These are phyloP conservation scores for Neosilurus hyrtlii DNA, from an alignment of 2,797 vertebrate genomes.

Conservation along the genomic window DNA sequence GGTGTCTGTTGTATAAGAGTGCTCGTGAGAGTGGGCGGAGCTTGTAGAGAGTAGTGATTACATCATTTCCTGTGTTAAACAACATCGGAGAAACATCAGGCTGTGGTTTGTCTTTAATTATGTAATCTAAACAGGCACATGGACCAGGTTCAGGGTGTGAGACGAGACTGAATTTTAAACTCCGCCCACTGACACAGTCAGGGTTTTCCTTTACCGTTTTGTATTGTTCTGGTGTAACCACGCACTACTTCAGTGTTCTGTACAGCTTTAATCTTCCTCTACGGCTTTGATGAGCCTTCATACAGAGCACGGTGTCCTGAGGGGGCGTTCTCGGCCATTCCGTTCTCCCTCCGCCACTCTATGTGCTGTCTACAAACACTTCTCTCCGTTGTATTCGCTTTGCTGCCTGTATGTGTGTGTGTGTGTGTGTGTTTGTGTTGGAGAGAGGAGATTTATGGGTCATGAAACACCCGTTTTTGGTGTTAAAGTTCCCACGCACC, in stretches of 20 bases:
- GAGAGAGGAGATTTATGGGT: not conserved
- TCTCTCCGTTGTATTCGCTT: conserved; percentile 4
- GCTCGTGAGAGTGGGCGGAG: not conserved
- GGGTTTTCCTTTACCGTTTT: too few species aligned
- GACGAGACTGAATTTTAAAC: not conserved
- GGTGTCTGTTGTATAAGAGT: not conserved
- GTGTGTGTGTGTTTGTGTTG: not conserved
- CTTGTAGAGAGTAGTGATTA: not conserved
- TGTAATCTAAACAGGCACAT: not conserved
- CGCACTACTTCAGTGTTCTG: not conserved
- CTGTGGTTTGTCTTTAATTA: not conserved
- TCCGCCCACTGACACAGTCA: too few species aligned
- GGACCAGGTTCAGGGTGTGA: not conserved
- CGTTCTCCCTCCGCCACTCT: too few species aligned
- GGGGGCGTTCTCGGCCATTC: not conserved
- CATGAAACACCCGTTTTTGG: not conserved
- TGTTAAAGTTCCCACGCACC: not conserved
- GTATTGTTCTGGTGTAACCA: not conserved
- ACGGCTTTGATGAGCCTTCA: not conserved
- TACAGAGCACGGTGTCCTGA: not conserved
- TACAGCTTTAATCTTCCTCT: not conserved
- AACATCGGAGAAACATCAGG: not conserved
- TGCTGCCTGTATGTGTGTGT: not conserved
- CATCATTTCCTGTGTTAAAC: not conserved
- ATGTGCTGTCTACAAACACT: not conserved